Evolutionary conservation across 2,888 invertebrate species (phyloP), one percentile per base, ranked within the genome.

Genomic region (Melieria omissa): DNA sequence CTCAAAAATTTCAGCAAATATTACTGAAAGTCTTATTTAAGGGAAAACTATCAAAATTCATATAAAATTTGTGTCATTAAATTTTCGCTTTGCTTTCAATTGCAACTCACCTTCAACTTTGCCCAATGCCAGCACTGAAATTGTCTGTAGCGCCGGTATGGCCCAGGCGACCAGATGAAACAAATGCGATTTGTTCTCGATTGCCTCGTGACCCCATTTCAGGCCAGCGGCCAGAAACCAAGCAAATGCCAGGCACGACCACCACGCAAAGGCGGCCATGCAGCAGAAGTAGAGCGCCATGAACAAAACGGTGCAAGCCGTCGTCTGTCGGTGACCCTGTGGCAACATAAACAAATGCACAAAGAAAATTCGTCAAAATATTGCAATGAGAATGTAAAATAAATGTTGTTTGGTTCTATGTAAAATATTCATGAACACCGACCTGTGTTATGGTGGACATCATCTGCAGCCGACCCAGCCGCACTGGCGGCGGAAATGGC

Each of bases 151-250:
- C 70, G 98, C 98, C 65, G 98, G 98, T 65, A 98, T 93, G 69
- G 97, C 97, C 98, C 98, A 98, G n/a, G 98, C 98, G 71, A 95
- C 95, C 80, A 98, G 90, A 90, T 98, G 98, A 87, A 98, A 98
- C 87, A 97, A 96, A 88, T 97, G 96, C 10, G 97, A 97, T 88
- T 98, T 96, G 68, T 96, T 95, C 88, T 97, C 97, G 83, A 98
- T 98, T 52, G 98, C 98, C 89, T 98, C 98, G 87, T 97, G 97
- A 60, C 97, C 97, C 98, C 98, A 98, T 88, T 98, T 98, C 72
- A 98, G 90, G 47, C 97, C 97, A 74, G 98, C 97, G 57, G 97
- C 96, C 82, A 98, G 88, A 88, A 97, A 98, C 98, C 98, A 98
- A 70, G 98, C 97, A 76, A 98, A 90, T 16, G 98, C 97, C 82